Evolutionary conservation across 2,888 invertebrate species (phyloP), one percentile per base, ranked within the genome.

Genomic region (Oligia strigilis): DNA sequence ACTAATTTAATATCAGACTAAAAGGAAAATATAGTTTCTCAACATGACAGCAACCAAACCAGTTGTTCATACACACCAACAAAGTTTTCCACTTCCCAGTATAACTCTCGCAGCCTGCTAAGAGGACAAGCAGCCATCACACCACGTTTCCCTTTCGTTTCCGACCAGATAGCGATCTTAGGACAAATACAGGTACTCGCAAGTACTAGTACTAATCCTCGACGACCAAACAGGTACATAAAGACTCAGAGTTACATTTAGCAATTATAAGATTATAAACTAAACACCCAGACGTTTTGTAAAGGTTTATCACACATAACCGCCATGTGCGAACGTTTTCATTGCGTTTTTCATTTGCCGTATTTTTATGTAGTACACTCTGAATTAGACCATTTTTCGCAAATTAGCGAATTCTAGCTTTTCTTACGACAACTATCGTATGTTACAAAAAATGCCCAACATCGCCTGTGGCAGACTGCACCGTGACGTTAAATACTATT

Each of bases 131-230:
- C 65, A 23, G 71, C 67, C 64, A 73, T 75, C 83, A 64, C 72
- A 64, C 62, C 46, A 46, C 71, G 64, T 84, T 87, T 85, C 72
- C 77, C 87, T 87, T 87, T 87, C 85, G 19, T 85, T 80, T 77
- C 80, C 84, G 77, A 77, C 69, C 64, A 76, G 87, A 85, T 80
- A 65, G 62, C 55, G 6, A 85, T 80, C 84, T 75, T 13, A 65
- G 40, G 72, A 73, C 77, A 73, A 77, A 49, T 46, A 29, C 76
- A 78, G 72, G 62, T 82, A 70, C 36, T 77, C 46, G 60, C 40
- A 40, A 58, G 62, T 62, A 73, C 64, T 9, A 40, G 23, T 14
- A 65, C 69, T 81, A 73, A 84, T 88, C 81, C 77, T 84, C 72
- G 43, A n/a, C 23, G 13, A 60, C n/a, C 36, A n/a, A 73, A 67